Percentiles rank a stretch among this genome's conserved stretches.
These are phyloP conservation scores for Heterodera schachtii DNA, from an alignment of 1,140 invertebrate genomes.

Conservation along the genomic window DNA sequence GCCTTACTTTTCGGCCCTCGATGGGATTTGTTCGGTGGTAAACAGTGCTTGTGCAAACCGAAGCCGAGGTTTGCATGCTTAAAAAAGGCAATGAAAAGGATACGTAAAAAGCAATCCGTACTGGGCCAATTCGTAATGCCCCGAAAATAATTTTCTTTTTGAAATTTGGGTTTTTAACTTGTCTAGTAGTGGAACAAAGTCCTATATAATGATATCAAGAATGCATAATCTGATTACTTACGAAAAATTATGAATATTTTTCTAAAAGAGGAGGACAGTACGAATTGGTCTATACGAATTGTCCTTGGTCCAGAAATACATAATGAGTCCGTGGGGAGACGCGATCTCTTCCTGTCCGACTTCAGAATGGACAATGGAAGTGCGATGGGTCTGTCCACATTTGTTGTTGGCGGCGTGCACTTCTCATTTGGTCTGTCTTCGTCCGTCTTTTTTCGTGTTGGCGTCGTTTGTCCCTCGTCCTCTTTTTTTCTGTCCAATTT, in stretches of 20 bases:
- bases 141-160: too few relatives aligned
- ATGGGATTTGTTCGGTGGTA: constrained; percentile 38
- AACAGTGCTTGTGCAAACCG: constrained; percentile 29
- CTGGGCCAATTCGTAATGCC: too few relatives aligned
- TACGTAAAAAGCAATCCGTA: neutral
- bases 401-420: neutral
- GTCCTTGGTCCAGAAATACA: neutral
- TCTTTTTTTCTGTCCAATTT: neutral
- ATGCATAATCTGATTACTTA: too few relatives aligned
- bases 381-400: neutral
- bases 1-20: constrained; percentile 30
- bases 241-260: too few relatives aligned
- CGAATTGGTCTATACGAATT: too few relatives aligned
- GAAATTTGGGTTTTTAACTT: too few relatives aligned
- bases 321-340: constrained; percentile 14
- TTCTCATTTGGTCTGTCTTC: neutral
- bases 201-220: too few relatives aligned
- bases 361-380: constrained; percentile 22
- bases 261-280: too few relatives aligned
- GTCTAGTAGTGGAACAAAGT: too few relatives aligned
- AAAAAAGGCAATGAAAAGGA: neutral
- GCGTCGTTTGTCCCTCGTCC: neutral
- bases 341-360: constrained; percentile 13
- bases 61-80: constrained; percentile 29
- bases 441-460: neutral